Evolutionary conservation across 2,113 vertebrate species (phyloP), one percentile per base, ranked within the genome.

Genomic region (Alligator mississippiensis): DNA sequence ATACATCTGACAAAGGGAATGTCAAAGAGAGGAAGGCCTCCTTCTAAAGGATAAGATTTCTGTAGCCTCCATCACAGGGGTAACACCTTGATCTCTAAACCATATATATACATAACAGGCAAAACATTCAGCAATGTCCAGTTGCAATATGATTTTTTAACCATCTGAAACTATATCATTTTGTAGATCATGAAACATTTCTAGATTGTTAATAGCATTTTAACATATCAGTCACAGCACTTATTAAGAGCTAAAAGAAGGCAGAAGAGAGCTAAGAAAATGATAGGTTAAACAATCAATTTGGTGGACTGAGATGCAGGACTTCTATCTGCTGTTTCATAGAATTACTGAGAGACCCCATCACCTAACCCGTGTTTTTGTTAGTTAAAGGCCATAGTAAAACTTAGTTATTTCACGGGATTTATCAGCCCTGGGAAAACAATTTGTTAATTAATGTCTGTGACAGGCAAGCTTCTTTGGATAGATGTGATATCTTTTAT

Each of bases 1-100:
- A 89, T 89, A 88, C 88, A 90, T 19, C 93, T 95, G 96, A 96
- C 96, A 94, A 96, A 96, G 83, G 89, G 85, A 90, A 76, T 92
- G 96, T 93, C 93, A 94, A 94, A 97, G 85, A 95, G 93, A 94
- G 96, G 92, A 94, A 87, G 78, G 75, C 90, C 84, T 96, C 93
- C 94, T 96, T 94, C 96, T 93, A 82, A 84, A 92, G 96, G 95
- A 96, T 95, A 96, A 94, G 93, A 89, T 59, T 77, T 66, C 77
- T 87, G 47, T 93, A 90, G 74, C 0, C 0, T 85, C 88, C 80
- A 95, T 92, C 85, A 92, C 85, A 77, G 62, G 94, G 92, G 24
- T 74, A 90, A 95, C 94, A 13, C 81, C 91, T 96, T 85, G 34
- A 0, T 92, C 93, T 86, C 77, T 38, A 84, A 47, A 62, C 13